Evolutionary conservation across 2,888 invertebrate species (phyloP), one percentile per base, ranked within the genome.

Genomic region (Pseudeuparius sepicola): DNA sequence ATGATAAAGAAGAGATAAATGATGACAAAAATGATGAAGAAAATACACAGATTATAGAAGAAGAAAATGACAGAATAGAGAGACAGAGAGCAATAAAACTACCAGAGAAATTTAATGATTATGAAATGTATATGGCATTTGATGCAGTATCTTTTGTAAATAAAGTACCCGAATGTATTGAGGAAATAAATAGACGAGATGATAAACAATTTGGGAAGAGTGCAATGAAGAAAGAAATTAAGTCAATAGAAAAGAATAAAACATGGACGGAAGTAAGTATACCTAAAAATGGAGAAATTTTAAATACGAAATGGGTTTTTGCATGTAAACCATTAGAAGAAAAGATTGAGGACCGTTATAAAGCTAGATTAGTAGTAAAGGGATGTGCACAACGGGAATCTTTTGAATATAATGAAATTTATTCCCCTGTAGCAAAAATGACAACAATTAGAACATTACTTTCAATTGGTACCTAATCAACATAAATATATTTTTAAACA

Each of bases 351-450:
- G 49, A 44, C 18, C 29, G 34, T 14, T 28, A 33, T 4, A 52
- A 51, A 31, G 51, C 48, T 11, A 37, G 44, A 37, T 35, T 48
- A 5, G 53, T 54, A 12, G 50, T 40, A 9, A 43, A 40, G 33
- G 42, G 51, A 4, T 53, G 47, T 40, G 44, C 48, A 27, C 52
- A 55, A 39, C 27, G 36, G 39, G 30, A 39, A 41, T 35, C 50
- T 14, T 37, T 43, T 24, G 49, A 54, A 37, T 54, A 51, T 39
- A 27, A 18, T n/a, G 46, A 51, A 42, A 50, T 46, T 3, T 54
- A 53, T 34, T 46, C 44, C 42, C 51, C 52, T 14, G 54, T 53
- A 6, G 52, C 48, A 25, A 48, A 43, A 34, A 46, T 49, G 38
- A 12, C 42, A 11, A 49, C 45, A 11, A 45, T 53, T 7, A 40